Conservation (phyloP, 1,140 invertebrate species). For the Metopolophium dirhodum region DNA sequence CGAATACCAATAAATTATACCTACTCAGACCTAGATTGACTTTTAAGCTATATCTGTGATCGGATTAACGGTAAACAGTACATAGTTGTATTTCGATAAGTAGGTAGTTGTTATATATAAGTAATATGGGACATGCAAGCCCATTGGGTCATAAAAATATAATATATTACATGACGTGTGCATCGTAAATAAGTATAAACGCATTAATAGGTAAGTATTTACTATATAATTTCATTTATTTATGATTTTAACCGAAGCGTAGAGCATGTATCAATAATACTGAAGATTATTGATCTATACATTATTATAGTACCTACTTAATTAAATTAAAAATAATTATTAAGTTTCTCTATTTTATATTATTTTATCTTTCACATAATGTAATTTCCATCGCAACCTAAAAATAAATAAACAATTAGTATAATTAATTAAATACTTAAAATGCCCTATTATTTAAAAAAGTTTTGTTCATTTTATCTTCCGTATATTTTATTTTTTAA, state of each 20-base stretch:
- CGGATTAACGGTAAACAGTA: not conserved
- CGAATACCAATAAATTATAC: not conserved
- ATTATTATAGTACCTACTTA: not conserved
- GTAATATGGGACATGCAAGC: not conserved
- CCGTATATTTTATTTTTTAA: too few species aligned
- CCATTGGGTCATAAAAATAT: too few species aligned
- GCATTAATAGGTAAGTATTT: not conserved
- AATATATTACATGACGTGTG: not conserved
- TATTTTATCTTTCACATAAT: too few species aligned
- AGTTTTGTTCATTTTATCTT: too few species aligned
- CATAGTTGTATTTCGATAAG: not conserved
- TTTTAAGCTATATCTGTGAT: not conserved
- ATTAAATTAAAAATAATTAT: not conserved
- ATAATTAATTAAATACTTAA: too few species aligned
- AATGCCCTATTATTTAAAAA: too few species aligned
- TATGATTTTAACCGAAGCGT: too few species aligned
- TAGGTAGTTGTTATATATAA: not conserved
- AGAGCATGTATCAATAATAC: too few species aligned
- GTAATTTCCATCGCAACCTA: not conserved
- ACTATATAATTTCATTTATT: too few species aligned
- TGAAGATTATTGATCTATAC: too few species aligned
- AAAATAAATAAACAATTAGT: not conserved
- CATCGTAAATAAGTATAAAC: not conserved
- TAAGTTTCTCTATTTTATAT: not conserved
- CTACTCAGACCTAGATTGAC: not conserved